Evolutionary conservation across 2,888 invertebrate genomes (phyloP).

Genomic region (Zeuzera pyrina): DNA sequence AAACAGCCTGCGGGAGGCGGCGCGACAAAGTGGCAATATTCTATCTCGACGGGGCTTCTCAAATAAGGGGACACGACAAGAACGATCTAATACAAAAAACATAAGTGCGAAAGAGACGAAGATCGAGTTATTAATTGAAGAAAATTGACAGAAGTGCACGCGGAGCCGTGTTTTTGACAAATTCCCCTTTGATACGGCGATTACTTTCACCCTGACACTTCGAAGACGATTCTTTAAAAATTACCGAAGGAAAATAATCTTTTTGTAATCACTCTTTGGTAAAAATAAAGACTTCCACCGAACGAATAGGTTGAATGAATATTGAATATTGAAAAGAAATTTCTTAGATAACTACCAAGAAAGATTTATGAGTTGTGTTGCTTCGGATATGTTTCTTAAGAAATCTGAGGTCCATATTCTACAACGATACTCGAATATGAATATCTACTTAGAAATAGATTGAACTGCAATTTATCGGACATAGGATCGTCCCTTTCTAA

Average conservation of each 20-base stretch:
- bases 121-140: constrained; percentile 65
- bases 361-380: no score
- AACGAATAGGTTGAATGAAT: constrained; percentile 10
- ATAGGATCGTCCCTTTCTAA: no score
- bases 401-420: no score
- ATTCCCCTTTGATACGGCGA: constrained; percentile 70
- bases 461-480: no score
- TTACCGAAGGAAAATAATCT: constrained; percentile 23
- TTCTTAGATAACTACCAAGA: not conserved
- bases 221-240: constrained; percentile 39
- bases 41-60: constrained; percentile 67
- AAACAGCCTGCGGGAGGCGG: constrained; percentile 59
- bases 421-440: no score
- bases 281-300: constrained; percentile 24
- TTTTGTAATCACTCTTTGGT: constrained; percentile 25
- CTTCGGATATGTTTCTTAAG: no score
- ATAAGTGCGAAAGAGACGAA: constrained; percentile 28
- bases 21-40: constrained; percentile 73
- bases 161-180: constrained; percentile 69
- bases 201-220: constrained; percentile 67
- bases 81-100: constrained; percentile 24
- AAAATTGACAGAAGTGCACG: constrained; percentile 69
- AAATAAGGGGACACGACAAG: constrained; percentile 59
- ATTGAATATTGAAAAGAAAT: no score
- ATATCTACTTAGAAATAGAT: no score